A percentile compares a stretch with the other conserved stretches of the same genome.
phyloP scores from a whole-genome alignment of 2,888 invertebrate genomes.

The Pyrgus malvae region DNA sequence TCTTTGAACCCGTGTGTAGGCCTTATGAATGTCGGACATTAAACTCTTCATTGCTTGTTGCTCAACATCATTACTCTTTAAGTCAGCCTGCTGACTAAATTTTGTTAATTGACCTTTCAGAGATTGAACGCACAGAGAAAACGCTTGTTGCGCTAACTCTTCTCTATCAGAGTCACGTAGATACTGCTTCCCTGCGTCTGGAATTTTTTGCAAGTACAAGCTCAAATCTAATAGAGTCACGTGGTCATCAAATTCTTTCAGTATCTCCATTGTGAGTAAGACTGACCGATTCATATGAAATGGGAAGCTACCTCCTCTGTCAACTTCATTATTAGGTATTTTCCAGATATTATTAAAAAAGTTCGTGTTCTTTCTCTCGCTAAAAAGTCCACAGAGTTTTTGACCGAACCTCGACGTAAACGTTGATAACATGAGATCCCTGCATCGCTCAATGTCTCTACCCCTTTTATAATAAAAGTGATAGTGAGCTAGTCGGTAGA shows the following conservation, averaged over 20 bases:
- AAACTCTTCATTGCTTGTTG: constrained; percentile 74
- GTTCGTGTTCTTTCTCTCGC: constrained; percentile 91
- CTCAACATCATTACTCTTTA: constrained; percentile 71
- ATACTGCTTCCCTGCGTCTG: constrained; percentile 94
- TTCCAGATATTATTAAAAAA: constrained; percentile 97
- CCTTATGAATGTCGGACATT: constrained; percentile 83
- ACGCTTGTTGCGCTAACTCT: constrained; percentile 89
- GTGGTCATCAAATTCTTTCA: constrained; percentile 90
- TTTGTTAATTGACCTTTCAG: constrained; percentile 84
- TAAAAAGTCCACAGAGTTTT: constrained; percentile 90
- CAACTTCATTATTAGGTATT: constrained; percentile 94
- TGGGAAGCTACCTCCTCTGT: constrained; percentile 94
- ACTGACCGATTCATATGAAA: constrained; percentile 95
- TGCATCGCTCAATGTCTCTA: constrained; percentile 86
- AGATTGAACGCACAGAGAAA: constrained; percentile 87
- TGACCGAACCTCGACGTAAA: constrained; percentile 85
- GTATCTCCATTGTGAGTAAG: constrained; percentile 89
- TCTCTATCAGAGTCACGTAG: constrained; percentile 92
- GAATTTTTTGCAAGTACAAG: constrained; percentile 88
- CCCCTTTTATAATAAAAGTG: constrained; percentile 88
- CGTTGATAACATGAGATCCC: constrained; percentile 86
- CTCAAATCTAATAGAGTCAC: constrained; percentile 90
- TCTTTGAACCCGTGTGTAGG: constrained; percentile 86
- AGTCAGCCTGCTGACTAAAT: constrained; percentile 71
- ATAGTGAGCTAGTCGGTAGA: constrained; percentile 93